These are phyloP conservation scores for Pipistrellus kuhlii DNA, from an alignment of 2,797 vertebrate genomes.

Conservation along the genomic window DNA sequence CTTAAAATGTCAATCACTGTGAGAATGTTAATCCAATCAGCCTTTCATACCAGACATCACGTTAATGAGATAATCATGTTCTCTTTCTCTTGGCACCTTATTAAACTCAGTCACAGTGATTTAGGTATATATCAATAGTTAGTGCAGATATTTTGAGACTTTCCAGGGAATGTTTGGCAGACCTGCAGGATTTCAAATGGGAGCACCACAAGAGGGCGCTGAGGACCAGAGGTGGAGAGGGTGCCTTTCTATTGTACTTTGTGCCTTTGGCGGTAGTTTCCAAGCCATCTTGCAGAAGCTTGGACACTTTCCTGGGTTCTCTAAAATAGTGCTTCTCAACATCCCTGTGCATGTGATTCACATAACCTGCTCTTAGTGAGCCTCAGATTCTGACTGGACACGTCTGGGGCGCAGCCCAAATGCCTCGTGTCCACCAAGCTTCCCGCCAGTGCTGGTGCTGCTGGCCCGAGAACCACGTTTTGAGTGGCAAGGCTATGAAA, in stretches of 20 bases:
- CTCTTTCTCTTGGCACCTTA: conserved; percentile 33
- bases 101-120: not conserved
- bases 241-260: rapidly evolving
- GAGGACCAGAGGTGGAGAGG: not conserved
- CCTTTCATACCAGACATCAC: conserved; percentile 13
- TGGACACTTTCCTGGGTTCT: not conserved
- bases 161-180: not conserved
- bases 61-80: conserved; percentile 61
- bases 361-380: not conserved
- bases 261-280: not conserved
- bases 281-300: too few relatives aligned
- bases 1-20: conserved; percentile 42
- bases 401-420: not conserved
- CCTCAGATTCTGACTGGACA: not conserved
- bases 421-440: not conserved
- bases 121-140: not conserved
- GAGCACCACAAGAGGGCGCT: not conserved
- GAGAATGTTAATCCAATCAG: conserved; percentile 50
- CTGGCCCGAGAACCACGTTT: not conserved
- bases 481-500: not conserved
- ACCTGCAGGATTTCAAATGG: not conserved
- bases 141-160: not conserved
- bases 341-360: rapidly evolving
- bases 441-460: not conserved
- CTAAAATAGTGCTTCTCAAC: not conserved